Evolutionary conservation across 2,888 invertebrate species (phyloP).

Genomic region (Aethes cnicana): DNA sequence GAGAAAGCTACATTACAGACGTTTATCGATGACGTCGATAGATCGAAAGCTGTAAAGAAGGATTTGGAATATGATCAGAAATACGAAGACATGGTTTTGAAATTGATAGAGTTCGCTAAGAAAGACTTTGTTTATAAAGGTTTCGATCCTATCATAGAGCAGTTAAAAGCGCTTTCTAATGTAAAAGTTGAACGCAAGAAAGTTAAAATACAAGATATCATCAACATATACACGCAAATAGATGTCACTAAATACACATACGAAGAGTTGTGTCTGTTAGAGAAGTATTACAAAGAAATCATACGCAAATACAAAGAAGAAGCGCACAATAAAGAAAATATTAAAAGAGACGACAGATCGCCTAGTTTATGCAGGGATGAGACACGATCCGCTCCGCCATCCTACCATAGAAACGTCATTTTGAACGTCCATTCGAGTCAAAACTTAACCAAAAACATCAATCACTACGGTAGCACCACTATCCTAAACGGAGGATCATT

Average conservation of each 20-base stretch:
- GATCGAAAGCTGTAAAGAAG: constrained; percentile 62
- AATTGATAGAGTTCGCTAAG: constrained; percentile 73
- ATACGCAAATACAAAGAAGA: constrained; percentile 65
- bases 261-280: constrained; percentile 72
- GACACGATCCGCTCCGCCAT: constrained; percentile 43
- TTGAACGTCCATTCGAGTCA: constrained; percentile 54
- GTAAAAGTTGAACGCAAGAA: constrained; percentile 62
- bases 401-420: constrained; percentile 55
- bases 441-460: constrained; percentile 50
- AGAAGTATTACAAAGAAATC: constrained; percentile 74
- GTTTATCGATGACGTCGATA: constrained; percentile 73
- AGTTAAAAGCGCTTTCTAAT: constrained; percentile 66
- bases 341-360: constrained; percentile 41
- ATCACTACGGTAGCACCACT: constrained; percentile 47
- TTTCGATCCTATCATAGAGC: constrained; percentile 74
- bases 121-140: constrained; percentile 75
- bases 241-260: constrained; percentile 70
- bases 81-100: constrained; percentile 74
- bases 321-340: constrained; percentile 55
- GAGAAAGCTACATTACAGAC: constrained; percentile 65
- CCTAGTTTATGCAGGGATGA: constrained; percentile 42
- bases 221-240: constrained; percentile 69
- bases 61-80: constrained; percentile 71
- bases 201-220: constrained; percentile 62
- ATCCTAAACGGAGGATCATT: constrained; percentile 48